These are phyloP conservation scores for Galago senegalensis DNA, from an alignment of 2,797 vertebrate genomes.

Conservation along the genomic window DNA sequence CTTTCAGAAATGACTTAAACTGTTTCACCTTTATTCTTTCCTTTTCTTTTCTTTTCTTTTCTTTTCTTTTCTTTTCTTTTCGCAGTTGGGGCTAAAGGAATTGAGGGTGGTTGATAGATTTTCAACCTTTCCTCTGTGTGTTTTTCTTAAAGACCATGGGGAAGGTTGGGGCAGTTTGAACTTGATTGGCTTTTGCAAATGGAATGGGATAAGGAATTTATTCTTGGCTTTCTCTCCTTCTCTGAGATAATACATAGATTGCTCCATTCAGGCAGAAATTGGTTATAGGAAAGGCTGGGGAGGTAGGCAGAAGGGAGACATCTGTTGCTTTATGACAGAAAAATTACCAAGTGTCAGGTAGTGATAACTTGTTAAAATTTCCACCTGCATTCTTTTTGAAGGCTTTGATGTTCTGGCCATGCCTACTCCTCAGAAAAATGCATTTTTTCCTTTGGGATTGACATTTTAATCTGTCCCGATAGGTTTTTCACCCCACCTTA, in stretches of 20 bases:
- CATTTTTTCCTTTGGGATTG: conserved; percentile 11
- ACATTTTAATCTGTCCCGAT: neutral
- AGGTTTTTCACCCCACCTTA: neutral
- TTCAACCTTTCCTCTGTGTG: neutral
- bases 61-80: neutral
- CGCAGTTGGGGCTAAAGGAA: neutral
- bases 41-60: neutral
- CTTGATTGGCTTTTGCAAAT: neutral
- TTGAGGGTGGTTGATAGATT: neutral
- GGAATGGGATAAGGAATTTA: neutral
- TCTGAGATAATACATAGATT: conserved; percentile 2
- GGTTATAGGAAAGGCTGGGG: neutral
- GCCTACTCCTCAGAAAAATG: too few relatives aligned
- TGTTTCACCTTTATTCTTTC: neutral
- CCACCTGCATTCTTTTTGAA: neutral
- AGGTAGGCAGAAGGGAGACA: neutral
- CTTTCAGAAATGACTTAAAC: neutral
- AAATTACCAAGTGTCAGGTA: conserved; percentile 3
- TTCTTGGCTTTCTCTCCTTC: neutral
- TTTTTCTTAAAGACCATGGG: conserved; percentile 10
- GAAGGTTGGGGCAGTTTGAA: neutral
- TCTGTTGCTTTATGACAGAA: conserved; percentile 38
- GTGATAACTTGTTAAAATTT: neutral
- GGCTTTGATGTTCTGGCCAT: neutral
- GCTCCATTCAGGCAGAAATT: conserved; percentile 26